Conservation (phyloP, 2,888 invertebrate species). For the Melipona beecheii region DNA sequence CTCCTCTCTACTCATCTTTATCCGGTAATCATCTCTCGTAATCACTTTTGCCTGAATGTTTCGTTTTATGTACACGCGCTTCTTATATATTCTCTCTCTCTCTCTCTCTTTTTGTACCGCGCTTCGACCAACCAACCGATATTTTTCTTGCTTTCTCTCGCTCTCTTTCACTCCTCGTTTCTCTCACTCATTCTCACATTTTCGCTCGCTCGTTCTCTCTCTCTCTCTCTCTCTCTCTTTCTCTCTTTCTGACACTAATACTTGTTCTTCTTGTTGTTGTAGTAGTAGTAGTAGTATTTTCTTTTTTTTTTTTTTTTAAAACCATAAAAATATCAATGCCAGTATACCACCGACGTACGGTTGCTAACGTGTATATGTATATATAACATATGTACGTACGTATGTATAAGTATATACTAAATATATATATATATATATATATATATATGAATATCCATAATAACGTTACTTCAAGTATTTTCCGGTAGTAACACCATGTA, state of each 20-base stretch:
- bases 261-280: conserved; percentile 45
- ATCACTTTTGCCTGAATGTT: conserved; percentile 25
- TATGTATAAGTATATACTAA: conserved; percentile 67
- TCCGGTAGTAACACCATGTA: conserved; percentile 63
- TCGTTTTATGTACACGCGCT: conserved; percentile 40
- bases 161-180: conserved; percentile 34
- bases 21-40: conserved; percentile 4
- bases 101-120: conserved; percentile 28
- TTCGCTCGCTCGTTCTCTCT: conserved; percentile 30
- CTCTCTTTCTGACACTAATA: conserved; percentile 53
- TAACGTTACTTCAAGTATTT: conserved; percentile 57
- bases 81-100: conserved; percentile 28
- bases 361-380: conserved; percentile 66
- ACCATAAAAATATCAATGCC: conserved; percentile 69
- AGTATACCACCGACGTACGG: conserved; percentile 64
- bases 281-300: too few relatives aligned
- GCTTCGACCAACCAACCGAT: conserved; percentile 38
- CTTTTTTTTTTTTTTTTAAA: conserved; percentile 53
- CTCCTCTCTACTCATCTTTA: conserved; percentile 29
- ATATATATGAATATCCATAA: conserved; percentile 63
- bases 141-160: conserved; percentile 23
- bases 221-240: conserved; percentile 33
- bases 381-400: conserved; percentile 65
- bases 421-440: conserved; percentile 55
- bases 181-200: conserved; percentile 41